A percentile compares a stretch with the other conserved stretches of the same genome.
Evolutionary conservation across 1,140 invertebrate genomes (phyloP).

Genomic region (Galendromus occidentalis): DNA sequence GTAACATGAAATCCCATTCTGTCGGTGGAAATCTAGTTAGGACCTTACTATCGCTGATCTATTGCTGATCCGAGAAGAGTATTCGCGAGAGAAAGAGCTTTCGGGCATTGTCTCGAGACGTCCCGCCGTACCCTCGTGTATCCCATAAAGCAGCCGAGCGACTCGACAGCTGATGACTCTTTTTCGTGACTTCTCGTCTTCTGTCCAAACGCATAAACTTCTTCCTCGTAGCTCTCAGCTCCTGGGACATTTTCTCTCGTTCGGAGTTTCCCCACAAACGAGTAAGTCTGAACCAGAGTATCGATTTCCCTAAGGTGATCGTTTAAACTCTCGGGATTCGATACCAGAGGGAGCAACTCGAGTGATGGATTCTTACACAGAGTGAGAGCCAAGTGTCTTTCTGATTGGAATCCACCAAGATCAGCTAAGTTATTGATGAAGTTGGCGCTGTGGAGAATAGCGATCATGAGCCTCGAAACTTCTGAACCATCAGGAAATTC

Average conservation of each 20-base stretch:
- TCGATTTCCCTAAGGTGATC: background rate
- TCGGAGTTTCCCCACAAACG: background rate
- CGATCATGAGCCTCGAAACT: background rate
- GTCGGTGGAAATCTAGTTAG: background rate
- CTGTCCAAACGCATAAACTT: background rate
- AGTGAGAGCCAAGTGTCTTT: background rate
- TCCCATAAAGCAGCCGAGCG: background rate
- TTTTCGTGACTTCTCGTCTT: background rate
- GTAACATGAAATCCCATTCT: background rate
- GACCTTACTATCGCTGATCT: too few species aligned
- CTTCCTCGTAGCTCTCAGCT: background rate
- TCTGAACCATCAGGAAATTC: background rate
- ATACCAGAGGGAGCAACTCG: background rate
- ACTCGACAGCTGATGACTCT: background rate
- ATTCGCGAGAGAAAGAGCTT: too few species aligned
- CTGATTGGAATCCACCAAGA: background rate
- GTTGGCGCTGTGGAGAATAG: background rate
- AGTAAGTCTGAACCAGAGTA: background rate
- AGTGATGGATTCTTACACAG: background rate
- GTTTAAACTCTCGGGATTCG: background rate
- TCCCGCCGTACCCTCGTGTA: background rate
- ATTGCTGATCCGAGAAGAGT: too few species aligned
- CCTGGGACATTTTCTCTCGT: background rate
- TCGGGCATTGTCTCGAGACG: too few species aligned
- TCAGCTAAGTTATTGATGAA: background rate